Conservation (phyloP, 2,888 invertebrate genomes). For the Drosophila parthenogenetica region DNA sequence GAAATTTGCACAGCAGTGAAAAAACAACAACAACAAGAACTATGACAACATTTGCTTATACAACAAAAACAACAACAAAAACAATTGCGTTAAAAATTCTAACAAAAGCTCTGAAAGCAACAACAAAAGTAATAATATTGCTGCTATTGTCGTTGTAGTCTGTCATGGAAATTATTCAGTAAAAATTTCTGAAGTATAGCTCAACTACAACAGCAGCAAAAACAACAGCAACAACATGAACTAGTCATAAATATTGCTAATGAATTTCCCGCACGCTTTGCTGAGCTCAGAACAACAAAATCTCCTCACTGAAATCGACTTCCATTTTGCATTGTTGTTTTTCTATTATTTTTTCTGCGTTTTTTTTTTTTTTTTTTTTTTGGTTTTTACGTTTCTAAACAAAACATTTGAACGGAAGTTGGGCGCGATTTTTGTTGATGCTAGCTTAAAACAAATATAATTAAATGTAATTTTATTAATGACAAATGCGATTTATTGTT, state of each 20-base stretch:
- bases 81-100: conserved; percentile 53
- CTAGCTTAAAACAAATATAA: conserved; percentile 67
- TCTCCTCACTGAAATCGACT: conserved; percentile 56
- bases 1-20: conserved; percentile 45
- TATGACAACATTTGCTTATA: conserved; percentile 36
- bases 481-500: conserved; percentile 68
- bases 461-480: conserved; percentile 80
- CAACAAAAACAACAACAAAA: conserved; percentile 33
- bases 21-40: conserved; percentile 31
- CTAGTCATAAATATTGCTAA: conserved; percentile 79
- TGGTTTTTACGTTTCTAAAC: conserved; percentile 19
- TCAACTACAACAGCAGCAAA: conserved; percentile 23
- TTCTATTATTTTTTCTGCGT: conserved; percentile 6
- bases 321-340: conserved; percentile 53
- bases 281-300: conserved; percentile 60
- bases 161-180: conserved; percentile 73
- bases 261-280: conserved; percentile 82
- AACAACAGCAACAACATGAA: conserved; percentile 27
- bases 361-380: conserved; percentile 7
- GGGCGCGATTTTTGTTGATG: conserved; percentile 58
- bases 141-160: conserved; percentile 22
- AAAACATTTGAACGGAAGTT: conserved; percentile 70
- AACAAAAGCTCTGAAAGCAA: conserved; percentile 45
- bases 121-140: conserved; percentile 60
- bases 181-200: conserved; percentile 48